These are phyloP conservation scores for Penaeus japonicus DNA, from an alignment of 1,140 invertebrate genomes.

Conservation along the genomic window DNA sequence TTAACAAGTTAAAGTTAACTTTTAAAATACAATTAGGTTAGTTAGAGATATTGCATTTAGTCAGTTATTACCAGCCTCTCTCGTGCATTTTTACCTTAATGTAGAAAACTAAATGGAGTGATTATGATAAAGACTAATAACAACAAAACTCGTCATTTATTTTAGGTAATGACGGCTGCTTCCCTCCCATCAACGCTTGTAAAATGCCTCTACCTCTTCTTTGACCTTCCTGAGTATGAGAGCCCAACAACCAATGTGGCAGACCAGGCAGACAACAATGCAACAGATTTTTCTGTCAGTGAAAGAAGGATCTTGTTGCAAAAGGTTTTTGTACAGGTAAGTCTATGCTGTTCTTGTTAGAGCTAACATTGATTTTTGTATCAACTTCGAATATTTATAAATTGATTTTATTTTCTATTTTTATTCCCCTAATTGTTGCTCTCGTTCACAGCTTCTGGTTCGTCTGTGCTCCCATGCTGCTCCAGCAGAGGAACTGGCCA, in stretches of 20 bases:
- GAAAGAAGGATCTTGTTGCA: constrained; percentile 92
- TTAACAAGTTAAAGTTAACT: too few relatives aligned
- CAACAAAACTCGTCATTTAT: background rate
- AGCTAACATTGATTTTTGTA: background rate
- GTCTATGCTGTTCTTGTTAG: constrained; percentile 13
- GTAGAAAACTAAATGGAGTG: too few relatives aligned
- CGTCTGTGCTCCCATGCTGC: constrained; percentile 89
- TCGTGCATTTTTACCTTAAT: too few relatives aligned
- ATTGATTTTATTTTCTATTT: background rate
- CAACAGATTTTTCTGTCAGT: constrained; percentile 86
- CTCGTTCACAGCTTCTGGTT: constrained; percentile 79
- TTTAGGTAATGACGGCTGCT: constrained; percentile 91
- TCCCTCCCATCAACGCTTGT: constrained; percentile 96
- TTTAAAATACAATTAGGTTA: too few relatives aligned
- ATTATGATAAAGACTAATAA: too few relatives aligned
- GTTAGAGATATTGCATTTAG: too few relatives aligned
- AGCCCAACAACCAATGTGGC: constrained; percentile 59
- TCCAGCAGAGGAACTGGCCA: constrained; percentile 93
- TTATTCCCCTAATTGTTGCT: constrained; percentile 28
- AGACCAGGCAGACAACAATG: constrained; percentile 70
- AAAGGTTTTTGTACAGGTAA: constrained; percentile 95
- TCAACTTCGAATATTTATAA: background rate
- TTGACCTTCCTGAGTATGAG: constrained; percentile 88
- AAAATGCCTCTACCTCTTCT: constrained; percentile 98
- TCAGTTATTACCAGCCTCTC: too few relatives aligned